These are phyloP conservation scores for Rynchops niger DNA, from an alignment of 2,113 vertebrate genomes.

Conservation along the genomic window DNA sequence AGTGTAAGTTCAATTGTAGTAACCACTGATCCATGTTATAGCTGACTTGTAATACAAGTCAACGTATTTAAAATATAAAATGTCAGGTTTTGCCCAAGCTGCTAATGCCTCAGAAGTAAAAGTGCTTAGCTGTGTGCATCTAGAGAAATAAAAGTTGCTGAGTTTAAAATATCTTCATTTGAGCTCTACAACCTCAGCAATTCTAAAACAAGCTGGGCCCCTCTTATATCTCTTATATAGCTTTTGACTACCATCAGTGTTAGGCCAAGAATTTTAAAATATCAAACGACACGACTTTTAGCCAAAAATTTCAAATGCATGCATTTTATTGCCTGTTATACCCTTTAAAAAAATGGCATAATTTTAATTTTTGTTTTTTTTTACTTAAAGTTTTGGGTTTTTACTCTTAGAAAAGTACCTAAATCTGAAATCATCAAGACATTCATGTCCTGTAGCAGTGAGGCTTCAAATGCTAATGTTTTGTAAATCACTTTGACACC, in stretches of 20 bases:
- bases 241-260: neutral
- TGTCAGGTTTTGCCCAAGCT: neutral
- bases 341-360: rapidly evolving
- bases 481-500: neutral
- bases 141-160: neutral
- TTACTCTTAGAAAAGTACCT: neutral
- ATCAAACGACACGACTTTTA: neutral
- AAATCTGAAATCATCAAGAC: neutral
- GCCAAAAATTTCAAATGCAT: neutral
- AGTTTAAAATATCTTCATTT: neutral
- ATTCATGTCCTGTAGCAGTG: neutral
- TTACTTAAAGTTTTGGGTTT: neutral
- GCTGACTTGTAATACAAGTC: neutral
- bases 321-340: neutral
- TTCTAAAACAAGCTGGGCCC: neutral
- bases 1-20: neutral
- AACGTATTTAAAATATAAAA: neutral
- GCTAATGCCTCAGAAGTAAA: neutral
- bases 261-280: neutral
- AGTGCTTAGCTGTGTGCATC: neutral
- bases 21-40: neutral
- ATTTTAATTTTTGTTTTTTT: neutral
- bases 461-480: neutral
- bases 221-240: neutral
- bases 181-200: neutral